phyloP scores from a whole-genome alignment of 2,888 invertebrate genomes.

The Ormyrus nitidulus region DNA sequence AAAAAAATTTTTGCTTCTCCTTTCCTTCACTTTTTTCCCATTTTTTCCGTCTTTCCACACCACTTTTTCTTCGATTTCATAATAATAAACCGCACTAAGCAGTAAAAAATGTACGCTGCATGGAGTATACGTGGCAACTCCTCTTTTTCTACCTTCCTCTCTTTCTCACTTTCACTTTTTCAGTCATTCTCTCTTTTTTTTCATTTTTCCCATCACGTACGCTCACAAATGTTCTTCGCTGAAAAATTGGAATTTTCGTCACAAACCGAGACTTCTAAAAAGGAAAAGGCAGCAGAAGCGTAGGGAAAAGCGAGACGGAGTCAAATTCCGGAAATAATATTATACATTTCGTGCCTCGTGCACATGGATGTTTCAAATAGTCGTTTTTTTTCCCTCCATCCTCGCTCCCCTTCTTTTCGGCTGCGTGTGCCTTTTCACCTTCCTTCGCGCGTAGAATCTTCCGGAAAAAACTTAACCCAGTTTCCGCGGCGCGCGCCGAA shows the following conservation, averaged over 20 bases:
- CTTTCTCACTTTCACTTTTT: too few relatives aligned
- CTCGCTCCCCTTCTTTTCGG: not conserved
- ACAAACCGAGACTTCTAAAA: not conserved
- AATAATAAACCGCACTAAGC: too few relatives aligned
- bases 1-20: too few relatives aligned
- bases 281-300: too few relatives aligned
- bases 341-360: not conserved
- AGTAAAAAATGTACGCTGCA: too few relatives aligned
- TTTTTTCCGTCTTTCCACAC: too few relatives aligned
- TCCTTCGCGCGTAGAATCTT: not conserved
- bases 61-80: too few relatives aligned
- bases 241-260: slow-evolving; percentile 20
- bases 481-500: not conserved
- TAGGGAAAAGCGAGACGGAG: too few relatives aligned
- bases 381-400: not conserved
- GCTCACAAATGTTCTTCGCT: not conserved
- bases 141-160: too few relatives aligned
- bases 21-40: too few relatives aligned
- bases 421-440: not conserved
- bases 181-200: too few relatives aligned
- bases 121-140: too few relatives aligned
- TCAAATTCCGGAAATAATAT: slow-evolving; percentile 4
- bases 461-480: not conserved
- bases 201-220: not conserved
- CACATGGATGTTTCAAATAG: slow-evolving; percentile 2